Evolutionary conservation across 2,113 vertebrate genomes (phyloP).

Genomic region (Melanotaenia duboulayi): DNA sequence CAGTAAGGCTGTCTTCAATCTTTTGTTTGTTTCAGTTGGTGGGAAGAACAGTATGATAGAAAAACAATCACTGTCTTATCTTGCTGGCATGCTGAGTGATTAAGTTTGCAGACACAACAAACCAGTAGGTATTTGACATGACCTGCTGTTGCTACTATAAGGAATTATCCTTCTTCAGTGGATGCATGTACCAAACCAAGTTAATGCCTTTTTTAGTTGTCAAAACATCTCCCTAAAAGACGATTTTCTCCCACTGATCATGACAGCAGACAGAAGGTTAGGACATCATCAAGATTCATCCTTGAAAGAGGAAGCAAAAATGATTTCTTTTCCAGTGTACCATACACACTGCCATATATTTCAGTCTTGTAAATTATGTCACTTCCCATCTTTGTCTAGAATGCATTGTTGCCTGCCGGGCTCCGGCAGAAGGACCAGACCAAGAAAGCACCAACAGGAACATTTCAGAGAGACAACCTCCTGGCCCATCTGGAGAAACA

Average conservation of each 20-base stretch:
- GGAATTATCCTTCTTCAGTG: too few species aligned
- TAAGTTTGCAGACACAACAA: too few species aligned
- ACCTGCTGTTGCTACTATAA: too few species aligned
- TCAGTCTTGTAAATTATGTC: not conserved
- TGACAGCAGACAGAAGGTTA: too few species aligned
- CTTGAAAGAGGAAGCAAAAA: too few species aligned
- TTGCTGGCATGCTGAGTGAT: too few species aligned
- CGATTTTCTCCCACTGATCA: too few species aligned
- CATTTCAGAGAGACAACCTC: slow-evolving; percentile 93
- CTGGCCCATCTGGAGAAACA: slow-evolving; percentile 96
- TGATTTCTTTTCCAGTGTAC: too few species aligned
- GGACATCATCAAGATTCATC: too few species aligned
- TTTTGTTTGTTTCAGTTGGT: not conserved
- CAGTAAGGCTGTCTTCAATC: not conserved
- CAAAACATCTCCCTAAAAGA: not conserved
- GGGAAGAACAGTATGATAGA: not conserved
- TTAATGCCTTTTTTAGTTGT: not conserved
- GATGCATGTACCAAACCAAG: too few species aligned
- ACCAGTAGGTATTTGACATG: too few species aligned
- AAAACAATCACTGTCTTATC: too few species aligned
- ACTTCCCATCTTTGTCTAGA: slow-evolving; percentile 77
- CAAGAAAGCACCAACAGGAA: slow-evolving; percentile 93
- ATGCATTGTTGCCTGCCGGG: slow-evolving; percentile 92
- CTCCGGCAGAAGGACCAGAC: slow-evolving; percentile 97
- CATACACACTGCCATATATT: not conserved